Conservation (phyloP, 2,888 invertebrate genomes). For the Lobophora halterata region DNA sequence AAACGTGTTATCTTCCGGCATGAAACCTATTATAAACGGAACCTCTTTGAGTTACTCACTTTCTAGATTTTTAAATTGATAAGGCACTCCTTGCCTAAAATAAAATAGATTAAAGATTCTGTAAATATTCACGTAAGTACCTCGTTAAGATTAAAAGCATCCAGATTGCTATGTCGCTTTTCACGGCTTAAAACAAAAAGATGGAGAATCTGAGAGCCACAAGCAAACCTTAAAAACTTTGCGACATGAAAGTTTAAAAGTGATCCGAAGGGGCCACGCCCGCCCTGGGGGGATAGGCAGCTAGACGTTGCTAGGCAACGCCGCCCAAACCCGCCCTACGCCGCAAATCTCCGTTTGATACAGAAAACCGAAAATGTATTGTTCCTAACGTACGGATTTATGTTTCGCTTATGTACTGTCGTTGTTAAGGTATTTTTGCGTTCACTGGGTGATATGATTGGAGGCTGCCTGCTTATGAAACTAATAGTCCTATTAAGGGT, state of each 20-base stretch:
- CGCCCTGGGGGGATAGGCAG: slow-evolving; percentile 36
- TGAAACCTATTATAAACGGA: too few species aligned
- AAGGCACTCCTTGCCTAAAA: too few species aligned
- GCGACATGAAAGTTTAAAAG: slow-evolving; percentile 81
- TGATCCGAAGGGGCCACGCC: slow-evolving; percentile 57
- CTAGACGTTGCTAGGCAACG: slow-evolving; percentile 75
- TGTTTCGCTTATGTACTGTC: slow-evolving; percentile 33
- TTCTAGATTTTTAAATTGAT: too few species aligned
- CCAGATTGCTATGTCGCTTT: slow-evolving; percentile 43
- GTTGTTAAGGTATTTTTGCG: slow-evolving; percentile 2
- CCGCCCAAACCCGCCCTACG: slow-evolving; percentile 61
- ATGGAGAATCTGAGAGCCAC: slow-evolving; percentile 70
- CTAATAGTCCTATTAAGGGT: too few species aligned
- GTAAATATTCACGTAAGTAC: slow-evolving; percentile 15
- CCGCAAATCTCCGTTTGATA: slow-evolving; percentile 74
- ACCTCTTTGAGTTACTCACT: too few species aligned
- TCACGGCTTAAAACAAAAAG: slow-evolving; percentile 66
- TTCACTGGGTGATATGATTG: too few species aligned
- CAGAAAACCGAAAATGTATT: slow-evolving; percentile 69
- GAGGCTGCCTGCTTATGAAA: too few species aligned
- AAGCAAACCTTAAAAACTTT: slow-evolving; percentile 79
- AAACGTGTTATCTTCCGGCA: too few species aligned
- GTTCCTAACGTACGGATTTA: slow-evolving; percentile 57
- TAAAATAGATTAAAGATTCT: too few species aligned
- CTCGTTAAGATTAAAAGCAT: slow-evolving; percentile 28